phyloP scores from a whole-genome alignment of 2,888 invertebrate species.

The Elaeidobius kamerunicus region DNA sequence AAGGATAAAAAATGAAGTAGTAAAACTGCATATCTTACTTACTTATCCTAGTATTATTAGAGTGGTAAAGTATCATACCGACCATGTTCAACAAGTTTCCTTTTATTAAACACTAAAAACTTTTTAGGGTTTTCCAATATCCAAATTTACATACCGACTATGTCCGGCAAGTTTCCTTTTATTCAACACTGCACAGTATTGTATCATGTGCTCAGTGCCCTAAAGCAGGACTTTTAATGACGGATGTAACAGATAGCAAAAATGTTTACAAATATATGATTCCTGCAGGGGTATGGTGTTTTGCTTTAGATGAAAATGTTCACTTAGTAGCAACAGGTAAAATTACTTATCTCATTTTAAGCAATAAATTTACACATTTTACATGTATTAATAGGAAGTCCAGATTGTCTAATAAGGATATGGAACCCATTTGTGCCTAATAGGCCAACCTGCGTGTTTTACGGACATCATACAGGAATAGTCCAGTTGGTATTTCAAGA shows the following conservation, averaged over 20 bases:
- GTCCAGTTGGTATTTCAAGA: conserved; percentile 66
- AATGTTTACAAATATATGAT: conserved; percentile 51
- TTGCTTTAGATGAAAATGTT: conserved; percentile 57
- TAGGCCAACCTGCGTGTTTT: conserved; percentile 60
- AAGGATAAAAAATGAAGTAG: too few species aligned
- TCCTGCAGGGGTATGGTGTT: conserved; percentile 60
- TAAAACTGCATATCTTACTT: too few species aligned
- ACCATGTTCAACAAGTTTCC: too few species aligned
- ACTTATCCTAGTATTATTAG: too few species aligned
- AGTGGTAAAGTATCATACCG: too few species aligned
- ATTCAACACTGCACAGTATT: conserved; percentile 62
- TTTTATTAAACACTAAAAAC: too few species aligned
- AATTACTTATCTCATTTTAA: too few species aligned
- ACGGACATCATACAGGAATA: conserved; percentile 70
- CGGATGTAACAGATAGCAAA: conserved; percentile 47
- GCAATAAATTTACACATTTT: too few species aligned
- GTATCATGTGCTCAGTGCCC: conserved; percentile 56
- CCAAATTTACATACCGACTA: conserved; percentile 39
- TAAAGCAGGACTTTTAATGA: conserved; percentile 57
- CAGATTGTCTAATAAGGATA: conserved; percentile 66
- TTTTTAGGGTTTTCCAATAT: conserved; percentile 30
- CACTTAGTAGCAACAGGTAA: conserved; percentile 59
- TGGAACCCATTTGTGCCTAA: conserved; percentile 79
- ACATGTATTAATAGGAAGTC: conserved; percentile 52
- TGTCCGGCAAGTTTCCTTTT: conserved; percentile 66